Base-by-base conservation (phyloP, 2,113 vertebrate species). In the Penelope pileata region DNA sequence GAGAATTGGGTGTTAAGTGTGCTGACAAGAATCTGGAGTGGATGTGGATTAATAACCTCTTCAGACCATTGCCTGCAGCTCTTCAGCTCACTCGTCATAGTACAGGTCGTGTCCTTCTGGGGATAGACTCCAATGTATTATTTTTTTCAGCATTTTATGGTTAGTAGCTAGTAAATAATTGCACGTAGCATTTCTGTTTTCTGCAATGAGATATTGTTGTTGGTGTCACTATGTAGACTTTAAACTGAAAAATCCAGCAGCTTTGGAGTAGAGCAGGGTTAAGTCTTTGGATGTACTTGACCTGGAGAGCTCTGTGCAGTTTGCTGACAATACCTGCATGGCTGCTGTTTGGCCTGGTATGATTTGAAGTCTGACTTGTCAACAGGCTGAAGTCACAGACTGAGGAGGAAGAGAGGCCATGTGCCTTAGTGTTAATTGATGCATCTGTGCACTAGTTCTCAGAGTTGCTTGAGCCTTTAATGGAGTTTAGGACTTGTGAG, bases 21-120 rank as follows among this genome's bases (percentile, higher is more conserved):
- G 2, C 59, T 66, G 67, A 80, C 51, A 86, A 50, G 91, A 76
- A 87, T 85, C 45, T 92, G 91, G 81, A 94, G 81, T 86, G 81
- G 56, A 76, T 79, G n/a, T 91, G 88, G 74, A 79, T 88, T 89
- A 84, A 62, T 83, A 63, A 83, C 34, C 54, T 88, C 79, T 91
- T 78, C 59, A 70, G 84, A 53, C 19, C 2, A 18, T 88, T 91
- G 84, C 48, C 58, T 92, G 30, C 9, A 34, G 56, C 53, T 85
- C 40, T 87, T 85, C 47, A 90, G 23, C 53, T 73, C 24, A 17
- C 5, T 76, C 40, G 24, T 26, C 21, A 2, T 47, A 34, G 14
- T 21, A 26, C 2, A 56, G 62, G 13, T 40, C 8, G 1, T 21
- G 9, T 79, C 12, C 23, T 74, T 38, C 22, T 63, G 66, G 58